phyloP scores from a whole-genome alignment of 23 tunicate species.

The Aplidium turbinatum region DNA sequence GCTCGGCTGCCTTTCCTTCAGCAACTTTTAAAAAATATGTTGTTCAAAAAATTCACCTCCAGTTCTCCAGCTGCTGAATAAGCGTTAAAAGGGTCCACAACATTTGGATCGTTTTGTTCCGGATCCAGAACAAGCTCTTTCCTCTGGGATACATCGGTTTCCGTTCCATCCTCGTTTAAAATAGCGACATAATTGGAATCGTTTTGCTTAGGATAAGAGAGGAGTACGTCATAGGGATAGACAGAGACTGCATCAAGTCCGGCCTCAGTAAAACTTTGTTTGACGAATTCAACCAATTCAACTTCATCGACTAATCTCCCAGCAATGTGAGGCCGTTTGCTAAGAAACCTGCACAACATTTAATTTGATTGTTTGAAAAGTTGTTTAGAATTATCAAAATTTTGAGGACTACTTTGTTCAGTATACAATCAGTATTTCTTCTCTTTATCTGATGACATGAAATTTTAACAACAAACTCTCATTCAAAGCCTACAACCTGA shows the following conservation, averaged over 20 bases:
- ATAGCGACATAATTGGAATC: constrained; percentile 67
- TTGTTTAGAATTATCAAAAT: too few relatives aligned
- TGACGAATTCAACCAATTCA: constrained; percentile 48
- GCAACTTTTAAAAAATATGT: too few relatives aligned
- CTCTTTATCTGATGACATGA: too few relatives aligned
- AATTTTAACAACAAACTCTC: too few relatives aligned
- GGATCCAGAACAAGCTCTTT: constrained; percentile 65
- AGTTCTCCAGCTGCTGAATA: constrained; percentile 67
- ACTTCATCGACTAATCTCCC: constrained; percentile 67
- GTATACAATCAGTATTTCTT: too few relatives aligned
- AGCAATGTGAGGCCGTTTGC: constrained; percentile 90
- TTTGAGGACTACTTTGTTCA: too few relatives aligned
- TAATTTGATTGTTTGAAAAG: too few relatives aligned
- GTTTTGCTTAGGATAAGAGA: constrained; percentile 75
- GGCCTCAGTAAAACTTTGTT: constrained; percentile 36
- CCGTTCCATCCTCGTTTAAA: constrained; percentile 27
- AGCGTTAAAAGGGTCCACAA: constrained; percentile 88
- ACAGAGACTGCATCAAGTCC: constrained; percentile 56
- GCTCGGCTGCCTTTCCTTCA: too few relatives aligned
- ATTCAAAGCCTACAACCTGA: too few relatives aligned
- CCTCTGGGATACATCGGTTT: constrained; percentile 44
- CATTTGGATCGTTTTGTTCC: constrained; percentile 64
- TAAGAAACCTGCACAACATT: too few relatives aligned
- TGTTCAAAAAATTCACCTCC: constrained; percentile 55
- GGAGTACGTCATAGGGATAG: constrained; percentile 68